These are phyloP conservation scores for Lucilia cuprina DNA, from an alignment of 1,140 invertebrate species.

Conservation along the genomic window DNA sequence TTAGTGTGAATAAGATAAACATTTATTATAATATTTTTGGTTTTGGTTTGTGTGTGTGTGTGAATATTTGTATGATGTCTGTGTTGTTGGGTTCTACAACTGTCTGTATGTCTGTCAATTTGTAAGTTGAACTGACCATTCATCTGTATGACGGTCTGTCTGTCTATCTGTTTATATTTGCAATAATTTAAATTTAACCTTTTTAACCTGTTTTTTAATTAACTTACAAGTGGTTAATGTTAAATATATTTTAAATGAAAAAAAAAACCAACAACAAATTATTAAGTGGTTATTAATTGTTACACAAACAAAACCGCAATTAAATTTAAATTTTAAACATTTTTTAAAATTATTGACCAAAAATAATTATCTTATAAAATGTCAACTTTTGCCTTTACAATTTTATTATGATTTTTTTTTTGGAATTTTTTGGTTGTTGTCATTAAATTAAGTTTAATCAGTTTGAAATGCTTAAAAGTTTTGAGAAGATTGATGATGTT, in stretches of 20 bases:
- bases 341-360: background rate
- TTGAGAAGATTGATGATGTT: background rate
- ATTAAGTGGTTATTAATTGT: constrained; percentile 24
- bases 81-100: background rate
- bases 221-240: constrained; percentile 1
- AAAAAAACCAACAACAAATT: background rate
- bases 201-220: constrained; percentile 33
- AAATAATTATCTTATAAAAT: constrained; percentile 5
- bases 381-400: background rate
- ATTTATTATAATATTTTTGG: background rate
- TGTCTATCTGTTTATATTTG: background rate
- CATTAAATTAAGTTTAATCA: constrained; percentile 12
- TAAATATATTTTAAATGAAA: background rate
- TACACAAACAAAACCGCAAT: background rate
- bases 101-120: background rate
- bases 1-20: constrained; percentile 7
- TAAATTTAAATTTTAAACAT: background rate
- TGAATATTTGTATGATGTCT: no score
- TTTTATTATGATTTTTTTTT: background rate
- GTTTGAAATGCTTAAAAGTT: background rate
- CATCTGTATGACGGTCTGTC: background rate
- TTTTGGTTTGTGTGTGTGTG: background rate
- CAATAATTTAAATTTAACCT: constrained; percentile 6
- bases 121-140: background rate
- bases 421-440: background rate